A percentile compares a stretch with the other conserved stretches of the same genome.
Conservation (phyloP, 2,797 vertebrate species). For the Halcyon smyrnensis region DNA sequence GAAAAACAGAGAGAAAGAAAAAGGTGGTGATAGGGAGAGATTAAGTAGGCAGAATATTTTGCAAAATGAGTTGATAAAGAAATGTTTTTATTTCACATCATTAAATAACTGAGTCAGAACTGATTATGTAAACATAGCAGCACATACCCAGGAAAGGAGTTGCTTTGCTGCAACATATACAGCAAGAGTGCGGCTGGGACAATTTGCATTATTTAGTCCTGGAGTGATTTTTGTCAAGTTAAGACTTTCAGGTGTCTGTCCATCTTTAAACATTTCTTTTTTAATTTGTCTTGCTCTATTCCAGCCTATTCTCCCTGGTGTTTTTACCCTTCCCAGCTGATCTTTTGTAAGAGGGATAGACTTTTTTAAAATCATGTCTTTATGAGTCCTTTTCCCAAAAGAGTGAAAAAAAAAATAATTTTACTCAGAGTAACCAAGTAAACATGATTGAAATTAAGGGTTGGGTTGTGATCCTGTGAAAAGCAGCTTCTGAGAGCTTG, state of each 20-base stretch:
- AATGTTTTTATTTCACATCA: slow-evolving; percentile 68
- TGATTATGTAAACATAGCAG: slow-evolving; percentile 40
- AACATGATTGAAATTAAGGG: background rate
- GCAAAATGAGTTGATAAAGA: slow-evolving; percentile 69
- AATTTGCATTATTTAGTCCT: background rate
- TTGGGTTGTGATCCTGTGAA: background rate
- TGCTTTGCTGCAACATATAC: background rate
- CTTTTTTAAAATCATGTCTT: background rate
- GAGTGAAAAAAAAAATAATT: background rate
- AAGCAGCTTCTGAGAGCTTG: background rate
- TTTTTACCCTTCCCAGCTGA: background rate
- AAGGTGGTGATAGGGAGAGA: slow-evolving; percentile 7
- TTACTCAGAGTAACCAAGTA: background rate
- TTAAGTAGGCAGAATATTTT: slow-evolving; percentile 75
- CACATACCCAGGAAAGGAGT: slow-evolving; percentile 10
- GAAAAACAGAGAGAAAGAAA: slow-evolving; percentile 33
- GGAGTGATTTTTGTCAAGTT: background rate
- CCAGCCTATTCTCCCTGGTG: background rate
- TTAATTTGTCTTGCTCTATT: background rate
- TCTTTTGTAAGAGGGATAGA: background rate
- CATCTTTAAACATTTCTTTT: background rate
- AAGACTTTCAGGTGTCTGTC: background rate
- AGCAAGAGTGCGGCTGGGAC: background rate
- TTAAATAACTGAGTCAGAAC: slow-evolving; percentile 61
- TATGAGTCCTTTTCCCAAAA: background rate